Percentiles rank a stretch among this genome's conserved stretches.
Conservation (phyloP, 2,113 vertebrate species). For the Callithrix jacchus region DNA sequence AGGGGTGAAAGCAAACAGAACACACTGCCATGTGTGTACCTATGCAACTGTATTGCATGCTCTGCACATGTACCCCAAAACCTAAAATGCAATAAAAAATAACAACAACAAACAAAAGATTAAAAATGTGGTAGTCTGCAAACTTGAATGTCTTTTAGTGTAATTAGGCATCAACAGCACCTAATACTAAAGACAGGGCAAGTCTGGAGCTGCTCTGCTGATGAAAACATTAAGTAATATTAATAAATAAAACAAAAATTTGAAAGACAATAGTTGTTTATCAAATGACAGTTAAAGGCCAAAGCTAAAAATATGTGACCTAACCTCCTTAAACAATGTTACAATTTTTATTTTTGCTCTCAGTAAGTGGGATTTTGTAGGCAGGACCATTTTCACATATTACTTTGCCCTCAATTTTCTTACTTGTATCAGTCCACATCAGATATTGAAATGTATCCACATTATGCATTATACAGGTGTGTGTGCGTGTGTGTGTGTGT, state of each 20-base stretch:
- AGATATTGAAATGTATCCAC: background rate
- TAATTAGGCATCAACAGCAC: background rate
- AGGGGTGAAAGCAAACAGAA: too few species aligned
- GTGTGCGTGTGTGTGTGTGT: too few species aligned
- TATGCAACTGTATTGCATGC: too few species aligned
- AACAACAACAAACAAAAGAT: too few species aligned
- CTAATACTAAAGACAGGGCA: background rate
- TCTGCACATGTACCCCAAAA: too few species aligned
- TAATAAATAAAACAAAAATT: background rate
- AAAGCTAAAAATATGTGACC: background rate
- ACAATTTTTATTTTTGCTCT: background rate
- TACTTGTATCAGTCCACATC: background rate
- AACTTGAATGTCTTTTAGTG: constrained; percentile 45
- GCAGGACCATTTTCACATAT: background rate
- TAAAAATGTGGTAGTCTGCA: constrained; percentile 19
- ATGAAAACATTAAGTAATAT: constrained; percentile 48
- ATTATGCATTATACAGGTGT: background rate
- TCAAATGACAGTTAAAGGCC: background rate
- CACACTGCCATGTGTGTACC: too few species aligned
- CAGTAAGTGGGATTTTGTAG: background rate
- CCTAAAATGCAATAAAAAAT: too few species aligned
- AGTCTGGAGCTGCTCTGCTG: background rate
- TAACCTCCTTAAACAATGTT: background rate
- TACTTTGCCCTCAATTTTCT: background rate
- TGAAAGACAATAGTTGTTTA: background rate